Evolutionary conservation across 1,140 invertebrate species (phyloP).

Genomic region (Camponotus floridanus): DNA sequence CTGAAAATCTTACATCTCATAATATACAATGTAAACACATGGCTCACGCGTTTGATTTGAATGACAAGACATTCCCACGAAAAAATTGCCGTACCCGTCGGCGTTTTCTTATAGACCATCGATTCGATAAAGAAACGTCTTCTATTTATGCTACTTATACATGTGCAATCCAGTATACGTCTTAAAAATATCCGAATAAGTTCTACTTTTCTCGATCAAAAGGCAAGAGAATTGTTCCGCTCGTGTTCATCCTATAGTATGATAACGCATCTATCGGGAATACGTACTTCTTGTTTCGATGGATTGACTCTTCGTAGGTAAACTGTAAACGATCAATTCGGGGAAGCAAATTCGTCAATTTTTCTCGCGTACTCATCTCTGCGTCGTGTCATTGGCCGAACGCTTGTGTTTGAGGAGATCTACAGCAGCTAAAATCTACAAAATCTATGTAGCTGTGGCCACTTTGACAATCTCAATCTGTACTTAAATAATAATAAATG

Average conservation of each 20-base stretch:
- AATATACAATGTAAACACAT: not conserved
- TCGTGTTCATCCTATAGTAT: slow-evolving; percentile 74
- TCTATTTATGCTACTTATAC: slow-evolving; percentile 69
- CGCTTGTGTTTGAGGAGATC: slow-evolving; percentile 61
- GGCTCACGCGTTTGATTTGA: not conserved
- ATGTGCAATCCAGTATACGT: slow-evolving; percentile 72
- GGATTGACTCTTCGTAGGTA: slow-evolving; percentile 75
- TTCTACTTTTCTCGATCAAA: slow-evolving; percentile 73
- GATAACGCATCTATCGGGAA: slow-evolving; percentile 70
- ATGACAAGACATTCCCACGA: not conserved
- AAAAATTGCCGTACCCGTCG: slow-evolving; percentile 33
- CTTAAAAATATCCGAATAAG: slow-evolving; percentile 76
- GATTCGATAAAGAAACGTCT: slow-evolving; percentile 64
- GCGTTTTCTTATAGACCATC: slow-evolving; percentile 35
- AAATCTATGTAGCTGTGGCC: slow-evolving; percentile 68
- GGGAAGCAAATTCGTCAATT: slow-evolving; percentile 44
- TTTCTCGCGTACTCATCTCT: not conserved
- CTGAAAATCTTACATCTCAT: not conserved
- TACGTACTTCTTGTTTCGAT: slow-evolving; percentile 71
- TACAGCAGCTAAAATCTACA: slow-evolving; percentile 73
- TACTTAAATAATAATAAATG: slow-evolving; percentile 78
- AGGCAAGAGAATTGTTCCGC: slow-evolving; percentile 77
- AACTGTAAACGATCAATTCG: slow-evolving; percentile 69
- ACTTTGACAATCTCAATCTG: slow-evolving; percentile 73
- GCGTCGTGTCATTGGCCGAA: slow-evolving; percentile 43